Evolutionary conservation across 2,797 vertebrate species (phyloP), one percentile per base, ranked within the genome.

Genomic region (Siniperca obscura): DNA sequence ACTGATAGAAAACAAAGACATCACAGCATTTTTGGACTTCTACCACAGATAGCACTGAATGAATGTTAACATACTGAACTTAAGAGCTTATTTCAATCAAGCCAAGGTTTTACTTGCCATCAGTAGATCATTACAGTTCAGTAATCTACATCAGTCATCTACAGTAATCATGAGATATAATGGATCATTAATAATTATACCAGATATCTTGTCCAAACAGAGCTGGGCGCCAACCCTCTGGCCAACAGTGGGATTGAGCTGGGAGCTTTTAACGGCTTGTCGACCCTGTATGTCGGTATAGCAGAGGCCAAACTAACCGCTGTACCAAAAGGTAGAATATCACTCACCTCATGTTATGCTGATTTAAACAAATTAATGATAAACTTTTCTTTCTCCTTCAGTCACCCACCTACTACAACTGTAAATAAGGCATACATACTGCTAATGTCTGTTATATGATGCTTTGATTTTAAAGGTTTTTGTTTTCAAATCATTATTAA

Each of bases 221-320:
- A 99, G 95, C 96, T 99, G 95, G 97, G 97, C 21, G 98, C 98
- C 86, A 99, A 99, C 86, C 98, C 98, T 83, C 94, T 99, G 70
- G 89, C 97, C 76, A 98, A 97, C 74, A 96, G 93, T 3, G 98
- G 98, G 40, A 98, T 99, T 71, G 97, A 97, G 80, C 91, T 96
- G 46, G 97, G 97, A 69, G 98, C 98, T 60, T 99, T 99, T 69
- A 96, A 98, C 80, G 97, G 96, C 46, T 93, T 99, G 91, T 95
- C 96, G 1, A 96, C 97, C 21, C 96, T 97, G 34, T 98, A 98
- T 38, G 90, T 99, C 55, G 96, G 98, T 81, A 97, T 99, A 50
- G 97, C 98, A 73, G 97, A 99, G 92, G 96, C 97, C 46, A 98
- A 96, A 92, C 94, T 99, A 70, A 98, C 97, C 3, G 95, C 97